phyloP scores from a whole-genome alignment of 2,113 vertebrate species.

The Bettongia penicillata region DNA sequence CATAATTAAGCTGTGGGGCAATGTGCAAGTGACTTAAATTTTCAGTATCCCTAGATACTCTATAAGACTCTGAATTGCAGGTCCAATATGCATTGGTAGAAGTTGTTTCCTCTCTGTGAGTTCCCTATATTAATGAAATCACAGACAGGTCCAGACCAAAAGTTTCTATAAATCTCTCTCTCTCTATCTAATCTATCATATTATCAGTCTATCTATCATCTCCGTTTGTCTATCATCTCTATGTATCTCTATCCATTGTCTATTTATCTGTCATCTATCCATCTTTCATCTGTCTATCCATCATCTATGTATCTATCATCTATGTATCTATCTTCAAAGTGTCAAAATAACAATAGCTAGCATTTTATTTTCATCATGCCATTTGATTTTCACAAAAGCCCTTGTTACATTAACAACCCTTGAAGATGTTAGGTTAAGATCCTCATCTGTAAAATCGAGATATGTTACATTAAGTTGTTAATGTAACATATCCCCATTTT shows the following conservation, averaged over 20 bases:
- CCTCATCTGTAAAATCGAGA: background rate
- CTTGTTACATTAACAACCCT: background rate
- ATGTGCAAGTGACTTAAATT: background rate
- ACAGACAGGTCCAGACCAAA: background rate
- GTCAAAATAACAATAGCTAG: background rate
- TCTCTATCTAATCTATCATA: too few species aligned
- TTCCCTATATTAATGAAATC: background rate
- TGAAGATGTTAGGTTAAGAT: background rate
- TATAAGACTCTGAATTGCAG: background rate
- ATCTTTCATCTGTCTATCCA: background rate
- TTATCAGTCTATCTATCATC: background rate
- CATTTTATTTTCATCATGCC: background rate
- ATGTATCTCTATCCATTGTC: background rate
- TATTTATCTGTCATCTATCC: background rate
- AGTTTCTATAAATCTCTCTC: background rate
- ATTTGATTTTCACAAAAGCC: background rate
- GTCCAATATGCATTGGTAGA: background rate
- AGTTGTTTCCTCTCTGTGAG: background rate
- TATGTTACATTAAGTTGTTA: background rate
- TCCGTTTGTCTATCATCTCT: background rate
- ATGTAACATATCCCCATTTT: background rate
- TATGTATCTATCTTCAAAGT: background rate
- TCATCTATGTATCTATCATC: background rate
- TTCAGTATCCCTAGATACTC: background rate
- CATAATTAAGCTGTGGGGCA: background rate